Percentiles rank a stretch among this genome's conserved stretches.
phyloP scores from a whole-genome alignment of 2,888 invertebrate species.

The Ceratothoa steindachneri region DNA sequence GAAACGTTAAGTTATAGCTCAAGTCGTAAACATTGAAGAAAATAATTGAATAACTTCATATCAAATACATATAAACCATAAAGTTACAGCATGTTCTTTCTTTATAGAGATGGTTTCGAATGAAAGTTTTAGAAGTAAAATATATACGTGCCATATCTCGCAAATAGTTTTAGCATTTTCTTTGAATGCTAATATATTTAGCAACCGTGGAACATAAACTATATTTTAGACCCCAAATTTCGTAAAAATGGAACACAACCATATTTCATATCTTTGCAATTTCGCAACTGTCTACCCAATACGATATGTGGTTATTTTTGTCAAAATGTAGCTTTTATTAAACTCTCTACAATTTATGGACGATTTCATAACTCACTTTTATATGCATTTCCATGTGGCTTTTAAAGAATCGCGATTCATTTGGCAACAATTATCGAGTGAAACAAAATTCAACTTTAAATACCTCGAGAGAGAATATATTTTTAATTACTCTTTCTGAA shows the following conservation, averaged over 20 bases:
- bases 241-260: neutral
- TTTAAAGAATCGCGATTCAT: neutral
- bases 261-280: neutral
- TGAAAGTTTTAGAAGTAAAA: neutral
- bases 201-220: neutral
- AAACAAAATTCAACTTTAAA: too few species aligned
- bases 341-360: neutral
- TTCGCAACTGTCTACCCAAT: neutral
- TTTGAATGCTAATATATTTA: neutral
- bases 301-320: constrained; percentile 8
- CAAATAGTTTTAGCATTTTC: neutral
- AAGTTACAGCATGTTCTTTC: neutral
- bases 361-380: neutral
- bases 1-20: too few species aligned
- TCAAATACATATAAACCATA: neutral
- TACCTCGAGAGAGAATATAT: too few species aligned
- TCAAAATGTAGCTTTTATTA: neutral
- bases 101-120: neutral
- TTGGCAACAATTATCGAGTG: too few species aligned
- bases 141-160: neutral
- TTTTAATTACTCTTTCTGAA: too few species aligned
- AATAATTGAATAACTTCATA: neutral
- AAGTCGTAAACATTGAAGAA: too few species aligned
- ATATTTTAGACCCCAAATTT: neutral
- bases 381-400: neutral